Conservation (phyloP, 2,797 vertebrate genomes). For the Xiphorhynchus erythropygius region DNA sequence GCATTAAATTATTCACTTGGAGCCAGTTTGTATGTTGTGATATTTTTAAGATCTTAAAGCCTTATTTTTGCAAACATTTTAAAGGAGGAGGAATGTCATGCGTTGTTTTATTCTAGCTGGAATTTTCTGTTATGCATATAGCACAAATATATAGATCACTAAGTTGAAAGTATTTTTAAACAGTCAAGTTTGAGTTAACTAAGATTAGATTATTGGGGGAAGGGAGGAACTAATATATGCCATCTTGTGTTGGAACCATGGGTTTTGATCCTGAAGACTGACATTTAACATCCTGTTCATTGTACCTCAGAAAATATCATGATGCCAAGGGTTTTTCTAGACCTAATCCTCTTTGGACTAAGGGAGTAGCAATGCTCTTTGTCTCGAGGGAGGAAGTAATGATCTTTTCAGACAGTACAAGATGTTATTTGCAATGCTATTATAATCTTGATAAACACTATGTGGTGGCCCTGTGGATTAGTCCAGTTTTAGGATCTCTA, state of each 20-base stretch:
- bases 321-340: neutral
- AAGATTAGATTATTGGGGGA: neutral
- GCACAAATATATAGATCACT: neutral
- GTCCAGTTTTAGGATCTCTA: neutral
- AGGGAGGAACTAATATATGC: too few species aligned
- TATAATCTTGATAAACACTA: neutral
- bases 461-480: neutral
- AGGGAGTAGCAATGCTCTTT: neutral
- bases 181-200: neutral
- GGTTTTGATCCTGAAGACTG: neutral
- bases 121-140: neutral
- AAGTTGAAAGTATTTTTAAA: neutral
- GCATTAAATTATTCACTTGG: conserved; percentile 12
- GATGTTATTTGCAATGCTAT: neutral
- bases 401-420: neutral
- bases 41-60: conserved; percentile 11
- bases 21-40: neutral
- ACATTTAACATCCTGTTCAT: neutral
- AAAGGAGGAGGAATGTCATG: neutral
- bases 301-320: neutral
- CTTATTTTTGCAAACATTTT: neutral
- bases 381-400: neutral
- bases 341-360: neutral
- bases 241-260: neutral
- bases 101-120: conserved; percentile 12